A percentile compares a stretch with the other conserved stretches of the same genome.
Evolutionary conservation across 2,797 vertebrate genomes (phyloP).

Genomic region (Lepilemur ruficaudatus): DNA sequence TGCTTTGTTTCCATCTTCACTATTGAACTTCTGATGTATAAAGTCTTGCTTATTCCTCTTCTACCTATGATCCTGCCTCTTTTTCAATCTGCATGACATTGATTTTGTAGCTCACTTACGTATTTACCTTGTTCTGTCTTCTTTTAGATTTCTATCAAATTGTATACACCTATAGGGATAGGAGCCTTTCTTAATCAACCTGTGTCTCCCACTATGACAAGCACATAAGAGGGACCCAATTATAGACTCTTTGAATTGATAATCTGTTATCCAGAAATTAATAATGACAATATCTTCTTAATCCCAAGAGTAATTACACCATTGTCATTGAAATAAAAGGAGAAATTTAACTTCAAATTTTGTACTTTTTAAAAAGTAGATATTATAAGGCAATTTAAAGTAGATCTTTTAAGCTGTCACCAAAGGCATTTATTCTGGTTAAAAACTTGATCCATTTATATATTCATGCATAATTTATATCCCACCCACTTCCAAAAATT

Average conservation of each 20-base stretch:
- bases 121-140: background rate
- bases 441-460: conserved; percentile 56
- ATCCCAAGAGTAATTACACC: conserved; percentile 49
- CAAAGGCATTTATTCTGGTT: conserved; percentile 51
- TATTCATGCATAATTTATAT: conserved; percentile 60
- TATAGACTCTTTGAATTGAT: conserved; percentile 21
- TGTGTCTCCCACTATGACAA: conserved; percentile 15
- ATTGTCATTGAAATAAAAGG: conserved; percentile 48
- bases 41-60: background rate
- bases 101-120: background rate
- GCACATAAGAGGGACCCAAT: background rate
- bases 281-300: conserved; percentile 47
- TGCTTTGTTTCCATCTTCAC: background rate
- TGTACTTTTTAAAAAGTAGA: conserved; percentile 54
- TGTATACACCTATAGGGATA: background rate
- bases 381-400: conserved; percentile 55
- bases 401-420: conserved; percentile 59
- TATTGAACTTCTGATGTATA: background rate
- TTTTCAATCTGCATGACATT: background rate
- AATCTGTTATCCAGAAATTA: conserved; percentile 53
- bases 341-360: conserved; percentile 49
- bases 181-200: background rate
- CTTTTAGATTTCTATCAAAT: conserved; percentile 11
- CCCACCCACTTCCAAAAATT: conserved; percentile 52
- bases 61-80: background rate